Evolutionary conservation across 2,113 vertebrate genomes (phyloP).

Genomic region (Tachycineta bicolor): DNA sequence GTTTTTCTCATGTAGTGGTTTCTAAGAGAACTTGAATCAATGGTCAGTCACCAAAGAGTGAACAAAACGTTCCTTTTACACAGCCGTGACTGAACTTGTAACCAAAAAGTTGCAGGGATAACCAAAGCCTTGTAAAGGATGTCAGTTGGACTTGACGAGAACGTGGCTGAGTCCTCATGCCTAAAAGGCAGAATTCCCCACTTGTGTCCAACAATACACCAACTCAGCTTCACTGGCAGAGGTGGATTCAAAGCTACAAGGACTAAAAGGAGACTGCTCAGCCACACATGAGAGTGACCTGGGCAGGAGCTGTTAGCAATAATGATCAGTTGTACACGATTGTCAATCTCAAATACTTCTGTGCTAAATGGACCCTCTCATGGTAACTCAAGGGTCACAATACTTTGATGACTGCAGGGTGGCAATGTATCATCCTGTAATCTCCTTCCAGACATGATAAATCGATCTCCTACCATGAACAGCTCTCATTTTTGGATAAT

Average conservation of each 20-base stretch:
- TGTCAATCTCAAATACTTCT: background rate
- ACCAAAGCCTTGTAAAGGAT: background rate
- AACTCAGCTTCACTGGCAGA: background rate
- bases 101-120: background rate
- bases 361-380: background rate
- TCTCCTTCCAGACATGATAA: background rate
- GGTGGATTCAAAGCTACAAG: background rate
- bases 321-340: background rate
- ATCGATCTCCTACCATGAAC: background rate
- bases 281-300: too few species aligned
- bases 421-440: background rate
- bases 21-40: background rate
- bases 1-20: background rate
- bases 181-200: background rate
- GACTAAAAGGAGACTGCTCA: background rate
- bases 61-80: background rate
- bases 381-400: background rate
- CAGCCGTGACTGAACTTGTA: background rate
- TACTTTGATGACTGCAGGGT: background rate
- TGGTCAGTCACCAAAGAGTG: background rate
- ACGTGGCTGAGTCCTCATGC: background rate
- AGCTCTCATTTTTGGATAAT: accelerated
- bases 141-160: background rate
- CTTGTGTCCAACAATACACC: too few species aligned
- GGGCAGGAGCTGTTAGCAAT: background rate